Percentiles rank a stretch among this genome's conserved stretches.
Evolutionary conservation across 2,797 vertebrate genomes (phyloP).

Genomic region (Halcyon chelicuti): DNA sequence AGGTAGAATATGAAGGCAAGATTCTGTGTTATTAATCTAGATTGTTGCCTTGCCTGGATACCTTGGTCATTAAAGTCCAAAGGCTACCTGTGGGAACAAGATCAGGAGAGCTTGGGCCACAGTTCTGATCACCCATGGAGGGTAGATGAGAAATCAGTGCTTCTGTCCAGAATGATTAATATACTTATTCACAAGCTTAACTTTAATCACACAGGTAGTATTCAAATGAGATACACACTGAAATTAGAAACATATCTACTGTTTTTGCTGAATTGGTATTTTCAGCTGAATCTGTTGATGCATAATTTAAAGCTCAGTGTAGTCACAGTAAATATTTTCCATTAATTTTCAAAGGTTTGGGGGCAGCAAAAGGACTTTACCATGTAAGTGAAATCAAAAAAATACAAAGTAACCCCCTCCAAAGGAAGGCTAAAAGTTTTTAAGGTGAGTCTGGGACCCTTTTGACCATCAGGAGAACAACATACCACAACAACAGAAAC

Average conservation of each 20-base stretch:
- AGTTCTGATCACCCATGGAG: background rate
- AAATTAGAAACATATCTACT: background rate
- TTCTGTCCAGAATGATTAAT: background rate
- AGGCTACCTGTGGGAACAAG: background rate
- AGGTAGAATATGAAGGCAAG: background rate
- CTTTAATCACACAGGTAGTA: background rate
- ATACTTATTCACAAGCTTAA: background rate
- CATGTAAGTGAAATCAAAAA: background rate
- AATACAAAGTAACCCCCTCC: background rate
- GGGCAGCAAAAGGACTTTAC: background rate
- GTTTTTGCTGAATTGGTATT: background rate
- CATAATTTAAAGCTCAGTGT: background rate
- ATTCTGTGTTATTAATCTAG: background rate
- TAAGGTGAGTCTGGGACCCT: background rate
- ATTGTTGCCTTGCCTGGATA: background rate
- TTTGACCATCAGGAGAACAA: background rate
- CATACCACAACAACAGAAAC: background rate
- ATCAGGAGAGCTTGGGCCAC: background rate
- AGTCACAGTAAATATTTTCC: background rate
- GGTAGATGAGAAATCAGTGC: background rate
- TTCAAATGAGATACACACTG: background rate
- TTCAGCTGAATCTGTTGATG: background rate
- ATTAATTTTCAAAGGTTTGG: background rate
- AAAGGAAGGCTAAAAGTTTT: background rate
- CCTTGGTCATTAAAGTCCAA: background rate